Evolutionary conservation across 2,797 vertebrate genomes (phyloP), one percentile per base, ranked within the genome.

Genomic region (Clangula hyemalis): DNA sequence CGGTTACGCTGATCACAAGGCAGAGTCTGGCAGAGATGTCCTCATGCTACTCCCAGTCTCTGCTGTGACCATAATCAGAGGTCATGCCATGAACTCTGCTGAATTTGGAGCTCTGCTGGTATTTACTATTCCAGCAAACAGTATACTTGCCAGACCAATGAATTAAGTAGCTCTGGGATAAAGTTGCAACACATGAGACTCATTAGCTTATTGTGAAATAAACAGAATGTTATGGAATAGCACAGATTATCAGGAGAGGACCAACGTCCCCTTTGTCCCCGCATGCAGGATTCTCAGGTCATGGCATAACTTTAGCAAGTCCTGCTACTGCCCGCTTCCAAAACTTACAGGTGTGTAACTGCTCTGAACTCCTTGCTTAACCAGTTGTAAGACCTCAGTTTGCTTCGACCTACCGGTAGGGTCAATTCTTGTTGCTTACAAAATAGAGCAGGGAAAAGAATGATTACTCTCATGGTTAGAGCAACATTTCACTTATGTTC

Each of bases 121-220:
- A 61, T 87, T 94, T 85, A 38, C 85, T 79, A 65, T 78, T 57
- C 53, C 57, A 74, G 57, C 72, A 93, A 93, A 93, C 41, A 92
- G 70, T 41, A 66, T 21, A 36, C 22, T 84, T 94, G 41, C 80
- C 89, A 94, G 39, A 13, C 72, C 75, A 68, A 28, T 5, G 25
- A 93, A 87, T 57, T 92, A 89, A 89, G 78, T 64, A 92, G 72
- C 39, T 89, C 65, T 91, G 53, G 53, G 78, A 51, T 83, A 36
- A 81, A 91, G 65, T 74, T 96, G 89, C 91, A 92, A 90, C 94
- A 95, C 38, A 86, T 2, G 2, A 73, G 38, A 36, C 84, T 76
- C 51, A 85, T 82, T 69, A 88, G 30, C 25, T 84, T 65, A 36
- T 89, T 96, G 85, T 54, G 89, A 91, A 94, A 96, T 82, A 66